Evolutionary conservation across 2,797 vertebrate genomes (phyloP).

Genomic region (Sparidentex hasta): DNA sequence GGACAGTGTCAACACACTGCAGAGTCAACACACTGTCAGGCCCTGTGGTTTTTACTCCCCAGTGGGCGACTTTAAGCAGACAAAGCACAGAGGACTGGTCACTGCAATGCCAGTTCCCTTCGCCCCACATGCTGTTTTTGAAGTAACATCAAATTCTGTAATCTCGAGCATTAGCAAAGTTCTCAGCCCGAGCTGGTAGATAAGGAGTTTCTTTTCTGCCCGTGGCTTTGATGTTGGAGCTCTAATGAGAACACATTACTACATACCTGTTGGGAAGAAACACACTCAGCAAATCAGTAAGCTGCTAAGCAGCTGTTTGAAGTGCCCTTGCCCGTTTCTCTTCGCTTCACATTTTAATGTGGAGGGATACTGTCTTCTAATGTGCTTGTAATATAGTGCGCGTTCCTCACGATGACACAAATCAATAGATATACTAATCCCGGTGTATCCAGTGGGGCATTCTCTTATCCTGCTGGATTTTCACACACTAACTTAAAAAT

Average conservation of each 20-base stretch:
- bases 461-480: conserved; percentile 83
- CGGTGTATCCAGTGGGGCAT: conserved; percentile 79
- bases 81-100: conserved; percentile 52
- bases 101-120: conserved; percentile 8
- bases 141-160: conserved; percentile 20
- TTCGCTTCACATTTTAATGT: conserved; percentile 72
- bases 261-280: conserved; percentile 72
- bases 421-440: conserved; percentile 88
- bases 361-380: conserved; percentile 79
- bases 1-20: conserved; percentile 50
- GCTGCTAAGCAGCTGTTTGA: conserved; percentile 73
- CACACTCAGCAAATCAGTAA: conserved; percentile 73
- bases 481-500: conserved; percentile 83
- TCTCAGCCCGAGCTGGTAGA: conserved; percentile 12
- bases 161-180: conserved; percentile 37
- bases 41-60: conserved; percentile 42
- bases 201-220: conserved; percentile 32
- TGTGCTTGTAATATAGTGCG: conserved; percentile 83
- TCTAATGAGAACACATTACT: conserved; percentile 71
- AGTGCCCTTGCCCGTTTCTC: conserved; percentile 40
- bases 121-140: conserved; percentile 15
- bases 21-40: conserved; percentile 62
- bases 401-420: conserved; percentile 82
- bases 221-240: conserved; percentile 66
- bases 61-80: conserved; percentile 46